phyloP scores from a whole-genome alignment of 2,888 invertebrate species.

The Heteromurus nitidus region DNA sequence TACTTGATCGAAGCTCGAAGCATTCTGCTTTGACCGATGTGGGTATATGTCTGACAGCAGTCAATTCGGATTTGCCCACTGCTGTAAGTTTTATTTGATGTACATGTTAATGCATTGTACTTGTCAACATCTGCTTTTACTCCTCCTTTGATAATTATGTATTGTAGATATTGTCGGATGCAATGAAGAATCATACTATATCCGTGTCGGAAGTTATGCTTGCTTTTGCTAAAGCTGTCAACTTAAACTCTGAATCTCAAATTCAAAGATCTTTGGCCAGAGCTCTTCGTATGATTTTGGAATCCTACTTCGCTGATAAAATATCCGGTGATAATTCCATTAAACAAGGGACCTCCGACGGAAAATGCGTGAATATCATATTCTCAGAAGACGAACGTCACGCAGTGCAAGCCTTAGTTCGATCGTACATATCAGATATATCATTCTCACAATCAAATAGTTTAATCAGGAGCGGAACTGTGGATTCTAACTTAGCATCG shows the following conservation, averaged over 20 bases:
- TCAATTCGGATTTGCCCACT: slow-evolving; percentile 62
- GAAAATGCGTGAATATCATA: background rate
- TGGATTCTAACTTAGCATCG: slow-evolving; percentile 19
- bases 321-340: slow-evolving; percentile 16
- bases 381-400: slow-evolving; percentile 68
- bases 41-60: slow-evolving; percentile 68
- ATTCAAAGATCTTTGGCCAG: slow-evolving; percentile 69
- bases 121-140: slow-evolving; percentile 5
- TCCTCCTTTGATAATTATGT: slow-evolving; percentile 21
- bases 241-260: slow-evolving; percentile 69
- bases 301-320: slow-evolving; percentile 65
- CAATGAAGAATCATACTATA: slow-evolving; percentile 57
- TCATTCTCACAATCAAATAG: slow-evolving; percentile 49
- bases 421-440: slow-evolving; percentile 74
- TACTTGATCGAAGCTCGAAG: slow-evolving; percentile 54
- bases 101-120: background rate
- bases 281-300: slow-evolving; percentile 67
- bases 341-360: background rate
- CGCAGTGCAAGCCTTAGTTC: slow-evolving; percentile 74
- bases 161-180: slow-evolving; percentile 60
- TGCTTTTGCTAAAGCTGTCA: slow-evolving; percentile 72
- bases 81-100: slow-evolving; percentile 49
- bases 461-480: slow-evolving; percentile 23
- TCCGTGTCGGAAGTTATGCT: slow-evolving; percentile 69
- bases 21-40: slow-evolving; percentile 69